Base-by-base conservation (phyloP, 2,888 invertebrate species). In the Hydraecia micacea region DNA sequence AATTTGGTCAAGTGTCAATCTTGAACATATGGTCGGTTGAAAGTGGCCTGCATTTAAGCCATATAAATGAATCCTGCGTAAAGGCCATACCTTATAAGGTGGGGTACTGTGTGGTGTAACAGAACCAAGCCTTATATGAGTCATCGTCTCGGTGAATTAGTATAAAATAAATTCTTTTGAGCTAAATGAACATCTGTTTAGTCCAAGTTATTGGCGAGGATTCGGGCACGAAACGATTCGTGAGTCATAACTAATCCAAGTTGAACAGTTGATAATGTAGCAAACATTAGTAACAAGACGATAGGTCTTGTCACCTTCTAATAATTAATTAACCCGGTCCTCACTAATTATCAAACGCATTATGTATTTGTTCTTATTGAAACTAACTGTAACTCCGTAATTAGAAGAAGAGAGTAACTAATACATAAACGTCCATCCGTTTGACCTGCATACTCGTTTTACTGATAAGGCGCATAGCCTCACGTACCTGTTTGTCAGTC, bases 1-100 rank as follows among this genome's bases (percentile, higher is more conserved):
- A 96, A 95, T 95, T 95, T 94, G 93, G 93, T 91, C 92, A 93
- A 91, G 91, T 92, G 93, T 94, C 95, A 96, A 95, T 95, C 94
- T 93, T 84, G 93, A 96, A 95, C 96, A 96, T 96, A 96, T 96
- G 96, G 96, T 88, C 86, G 87, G 92, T 96, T 96, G 96, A 96
- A 96, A 96, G 96, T 94, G 91, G 92, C 92, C 92, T 92, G 94
- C 93, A 94, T 95, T 94, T 95, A 95, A 93, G 93, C 94, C 95
- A 93, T 96, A 95, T 95, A 96, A 92, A 95, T 94, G 95, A 92
- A 93, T 94, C 93, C 93, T 92, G 94, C 89, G 94, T 94, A 95
- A 96, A 96, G 96, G 96, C 95, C 96, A 90, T 88, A 87, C 96
- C 96, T 86, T 96, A 96, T 93, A 96, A 92, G 96, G 96, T 87